Conservation (phyloP, 2,888 invertebrate species). For the Pristionchus japonicus region DNA sequence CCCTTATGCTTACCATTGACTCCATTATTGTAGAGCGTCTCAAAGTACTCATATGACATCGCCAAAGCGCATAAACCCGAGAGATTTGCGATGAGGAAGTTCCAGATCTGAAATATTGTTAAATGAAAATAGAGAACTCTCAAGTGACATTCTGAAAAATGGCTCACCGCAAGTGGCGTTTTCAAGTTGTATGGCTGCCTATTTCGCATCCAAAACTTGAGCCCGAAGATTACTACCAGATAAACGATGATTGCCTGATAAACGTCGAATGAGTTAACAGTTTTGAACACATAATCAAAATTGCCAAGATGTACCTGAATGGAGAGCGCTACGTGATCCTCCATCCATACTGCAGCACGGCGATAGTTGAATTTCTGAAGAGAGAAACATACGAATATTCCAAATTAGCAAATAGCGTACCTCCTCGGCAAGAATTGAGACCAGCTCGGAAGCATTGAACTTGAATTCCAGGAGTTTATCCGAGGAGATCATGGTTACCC, state of each 20-base stretch:
- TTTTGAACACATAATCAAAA: background rate
- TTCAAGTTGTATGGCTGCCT: background rate
- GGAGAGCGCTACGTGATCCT: background rate
- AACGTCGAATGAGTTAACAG: background rate
- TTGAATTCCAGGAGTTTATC: background rate
- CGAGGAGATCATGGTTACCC: background rate
- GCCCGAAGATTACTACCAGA: background rate
- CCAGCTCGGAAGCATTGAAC: background rate
- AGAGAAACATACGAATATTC: background rate
- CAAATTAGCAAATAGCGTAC: too few species aligned
- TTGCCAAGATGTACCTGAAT: background rate
- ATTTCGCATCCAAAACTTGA: background rate
- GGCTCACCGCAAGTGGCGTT: background rate
- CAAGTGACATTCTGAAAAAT: too few species aligned
- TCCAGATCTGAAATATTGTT: background rate
- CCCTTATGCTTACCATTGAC: background rate
- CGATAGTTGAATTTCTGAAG: background rate
- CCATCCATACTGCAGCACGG: background rate
- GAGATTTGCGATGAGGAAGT: background rate
- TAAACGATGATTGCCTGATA: background rate
- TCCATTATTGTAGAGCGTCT: background rate
- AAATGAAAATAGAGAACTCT: background rate
- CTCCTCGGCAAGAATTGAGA: background rate
- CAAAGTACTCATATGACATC: background rate
- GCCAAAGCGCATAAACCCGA: background rate